Conservation (phyloP, 2,113 vertebrate species). For the Aplodontia rufa region DNA sequence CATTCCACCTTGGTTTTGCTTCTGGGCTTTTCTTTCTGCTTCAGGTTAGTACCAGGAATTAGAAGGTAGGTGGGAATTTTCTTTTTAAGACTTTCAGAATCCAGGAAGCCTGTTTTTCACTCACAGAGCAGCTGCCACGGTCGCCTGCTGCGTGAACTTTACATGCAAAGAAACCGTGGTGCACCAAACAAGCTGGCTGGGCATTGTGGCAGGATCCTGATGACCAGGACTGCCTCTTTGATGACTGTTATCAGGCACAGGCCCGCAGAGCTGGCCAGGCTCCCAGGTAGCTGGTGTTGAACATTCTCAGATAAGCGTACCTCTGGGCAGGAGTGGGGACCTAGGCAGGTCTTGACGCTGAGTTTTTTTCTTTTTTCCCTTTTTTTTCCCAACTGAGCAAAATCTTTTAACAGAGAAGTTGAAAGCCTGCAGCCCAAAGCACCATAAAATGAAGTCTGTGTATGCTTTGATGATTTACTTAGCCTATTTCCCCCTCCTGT, state of each 20-base stretch:
- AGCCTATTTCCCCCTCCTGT: not conserved
- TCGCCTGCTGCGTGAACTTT: not conserved
- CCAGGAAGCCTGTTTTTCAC: not conserved
- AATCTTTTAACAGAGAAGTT: conserved; percentile 27
- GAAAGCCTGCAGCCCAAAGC: conserved; percentile 18
- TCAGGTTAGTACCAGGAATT: not conserved
- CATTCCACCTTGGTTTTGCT: not conserved
- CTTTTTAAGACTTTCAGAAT: conserved; percentile 4
- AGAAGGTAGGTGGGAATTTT: not conserved
- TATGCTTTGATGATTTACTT: conserved; percentile 34
- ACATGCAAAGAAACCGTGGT: not conserved
- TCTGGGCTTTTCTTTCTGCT: not conserved
- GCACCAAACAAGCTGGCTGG: not conserved
- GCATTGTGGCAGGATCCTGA: not conserved
- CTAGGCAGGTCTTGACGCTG: not conserved
- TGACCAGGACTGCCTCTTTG: not conserved
- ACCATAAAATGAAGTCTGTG: conserved; percentile 7
- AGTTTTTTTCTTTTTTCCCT: not conserved
- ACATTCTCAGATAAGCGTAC: not conserved
- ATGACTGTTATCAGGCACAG: not conserved
- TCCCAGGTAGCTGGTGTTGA: not conserved
- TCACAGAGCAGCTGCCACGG: not conserved
- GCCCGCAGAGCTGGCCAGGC: not conserved
- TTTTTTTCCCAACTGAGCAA: not conserved
- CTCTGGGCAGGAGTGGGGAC: not conserved